Evolutionary conservation across 2,888 invertebrate species (phyloP).

Genomic region (Latheticus oryzae): DNA sequence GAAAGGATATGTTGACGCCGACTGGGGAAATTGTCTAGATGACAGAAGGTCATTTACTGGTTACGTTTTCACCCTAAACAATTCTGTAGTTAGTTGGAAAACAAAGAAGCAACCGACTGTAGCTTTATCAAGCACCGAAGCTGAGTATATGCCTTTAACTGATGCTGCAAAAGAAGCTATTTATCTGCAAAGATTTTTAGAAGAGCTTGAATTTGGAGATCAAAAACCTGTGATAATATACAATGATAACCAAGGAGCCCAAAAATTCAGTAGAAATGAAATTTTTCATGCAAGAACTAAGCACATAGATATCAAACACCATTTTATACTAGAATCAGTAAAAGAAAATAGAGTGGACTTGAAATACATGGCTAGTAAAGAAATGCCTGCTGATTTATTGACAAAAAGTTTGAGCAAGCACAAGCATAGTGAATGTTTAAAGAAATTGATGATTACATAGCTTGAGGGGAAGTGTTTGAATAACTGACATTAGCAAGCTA

Average conservation of each 20-base stretch:
- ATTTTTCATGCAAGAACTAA: slow-evolving; percentile 34
- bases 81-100: slow-evolving; percentile 42
- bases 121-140: slow-evolving; percentile 46
- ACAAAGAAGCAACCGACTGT: slow-evolving; percentile 47
- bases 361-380: too few species aligned
- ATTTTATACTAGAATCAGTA: too few species aligned
- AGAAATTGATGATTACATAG: too few species aligned
- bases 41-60: slow-evolving; percentile 48
- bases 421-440: too few species aligned
- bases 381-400: too few species aligned
- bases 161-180: slow-evolving; percentile 45
- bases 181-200: slow-evolving; percentile 17
- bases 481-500: too few species aligned
- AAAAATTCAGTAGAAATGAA: slow-evolving; percentile 34
- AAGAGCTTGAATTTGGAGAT: slow-evolving; percentile 17
- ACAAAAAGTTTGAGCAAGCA: too few species aligned
- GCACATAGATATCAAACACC: too few species aligned
- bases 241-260: slow-evolving; percentile 32
- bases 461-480: too few species aligned
- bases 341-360: too few species aligned
- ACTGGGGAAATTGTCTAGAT: slow-evolving; percentile 38
- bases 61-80: slow-evolving; percentile 40
- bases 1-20: slow-evolving; percentile 56
- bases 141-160: slow-evolving; percentile 45
- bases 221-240: background rate